These are phyloP conservation scores for Trichechus manatus DNA, from an alignment of 2,113 vertebrate genomes.

Conservation along the genomic window DNA sequence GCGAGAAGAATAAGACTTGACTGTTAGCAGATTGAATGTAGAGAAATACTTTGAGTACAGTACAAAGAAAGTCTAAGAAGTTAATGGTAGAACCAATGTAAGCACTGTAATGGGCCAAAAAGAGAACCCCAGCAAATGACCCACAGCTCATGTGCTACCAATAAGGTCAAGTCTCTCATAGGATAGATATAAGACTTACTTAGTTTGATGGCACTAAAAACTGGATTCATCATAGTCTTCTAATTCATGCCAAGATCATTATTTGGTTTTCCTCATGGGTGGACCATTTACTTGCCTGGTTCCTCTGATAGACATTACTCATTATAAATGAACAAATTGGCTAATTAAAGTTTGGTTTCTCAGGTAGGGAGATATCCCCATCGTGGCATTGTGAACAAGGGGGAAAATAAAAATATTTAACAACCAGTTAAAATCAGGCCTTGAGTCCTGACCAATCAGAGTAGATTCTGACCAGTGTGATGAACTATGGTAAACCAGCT, in stretches of 20 bases:
- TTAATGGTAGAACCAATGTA: background rate
- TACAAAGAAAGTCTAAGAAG: background rate
- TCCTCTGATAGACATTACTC: constrained; percentile 9
- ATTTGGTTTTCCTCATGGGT: background rate
- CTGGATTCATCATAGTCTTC: background rate
- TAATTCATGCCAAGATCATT: background rate
- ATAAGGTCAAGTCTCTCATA: background rate
- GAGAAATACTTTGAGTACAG: background rate
- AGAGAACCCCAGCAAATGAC: background rate
- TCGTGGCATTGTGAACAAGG: background rate
- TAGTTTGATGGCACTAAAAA: background rate
- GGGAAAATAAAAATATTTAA: constrained; percentile 24
- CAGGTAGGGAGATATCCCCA: background rate
- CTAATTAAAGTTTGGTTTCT: constrained; percentile 6
- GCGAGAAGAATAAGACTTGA: background rate
- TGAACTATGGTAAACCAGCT: background rate
- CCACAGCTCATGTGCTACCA: background rate
- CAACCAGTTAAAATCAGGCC: background rate
- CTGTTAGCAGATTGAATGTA: background rate
- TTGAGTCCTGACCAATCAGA: background rate
- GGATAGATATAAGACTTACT: background rate
- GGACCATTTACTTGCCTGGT: background rate
- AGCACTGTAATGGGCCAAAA: background rate
- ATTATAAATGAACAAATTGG: background rate
- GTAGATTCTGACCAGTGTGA: background rate